A percentile compares a stretch with the other conserved stretches of the same genome.
Evolutionary conservation across 2,113 vertebrate genomes (phyloP).

Genomic region (Gadus macrocephalus): DNA sequence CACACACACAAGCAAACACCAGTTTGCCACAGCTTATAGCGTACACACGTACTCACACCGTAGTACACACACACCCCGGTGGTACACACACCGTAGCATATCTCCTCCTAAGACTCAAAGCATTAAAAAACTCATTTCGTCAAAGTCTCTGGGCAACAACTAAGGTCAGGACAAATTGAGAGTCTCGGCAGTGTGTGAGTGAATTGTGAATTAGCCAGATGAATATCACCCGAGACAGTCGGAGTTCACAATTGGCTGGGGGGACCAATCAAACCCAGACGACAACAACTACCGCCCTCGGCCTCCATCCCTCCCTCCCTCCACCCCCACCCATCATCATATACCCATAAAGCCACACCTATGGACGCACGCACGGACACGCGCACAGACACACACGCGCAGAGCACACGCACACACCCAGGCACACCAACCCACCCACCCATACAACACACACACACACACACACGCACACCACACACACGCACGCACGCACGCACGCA

Average conservation of each 20-base stretch:
- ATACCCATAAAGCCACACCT: neutral
- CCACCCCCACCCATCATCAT: neutral
- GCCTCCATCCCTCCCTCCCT: too few relatives aligned
- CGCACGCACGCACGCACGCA: neutral
- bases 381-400: neutral
- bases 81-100: slow-evolving; percentile 5
- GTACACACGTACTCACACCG: neutral
- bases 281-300: neutral
- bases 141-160: slow-evolving; percentile 47
- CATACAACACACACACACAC: neutral
- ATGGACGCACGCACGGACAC: neutral
- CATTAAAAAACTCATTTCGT: slow-evolving; percentile 44
- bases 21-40: too few relatives aligned
- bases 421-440: neutral
- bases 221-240: slow-evolving; percentile 47
- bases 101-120: slow-evolving; percentile 22
- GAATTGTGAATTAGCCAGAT: slow-evolving; percentile 58
- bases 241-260: slow-evolving; percentile 31
- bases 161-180: slow-evolving; percentile 59
- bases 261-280: slow-evolving; percentile 4
- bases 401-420: neutral
- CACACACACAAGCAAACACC: too few relatives aligned
- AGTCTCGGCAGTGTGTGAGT: slow-evolving; percentile 46
- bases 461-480: neutral
- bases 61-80: neutral